Evolutionary conservation across 2,888 invertebrate species (phyloP).

Genomic region (Nemurella pictetii): DNA sequence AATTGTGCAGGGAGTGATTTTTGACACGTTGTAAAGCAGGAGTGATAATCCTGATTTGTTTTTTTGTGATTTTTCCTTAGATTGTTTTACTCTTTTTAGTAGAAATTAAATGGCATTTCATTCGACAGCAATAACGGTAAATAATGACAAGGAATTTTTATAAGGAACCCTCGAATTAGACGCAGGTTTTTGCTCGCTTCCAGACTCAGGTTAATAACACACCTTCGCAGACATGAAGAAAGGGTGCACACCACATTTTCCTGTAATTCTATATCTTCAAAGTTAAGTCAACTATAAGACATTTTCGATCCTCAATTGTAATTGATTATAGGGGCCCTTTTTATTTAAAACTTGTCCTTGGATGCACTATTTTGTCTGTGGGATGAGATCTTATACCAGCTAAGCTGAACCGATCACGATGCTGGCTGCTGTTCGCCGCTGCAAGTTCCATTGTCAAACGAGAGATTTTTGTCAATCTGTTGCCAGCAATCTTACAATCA

Average conservation of each 20-base stretch:
- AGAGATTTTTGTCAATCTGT: not conserved
- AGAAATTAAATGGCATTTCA: not conserved
- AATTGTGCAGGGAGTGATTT: too few relatives aligned
- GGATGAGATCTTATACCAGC: not conserved
- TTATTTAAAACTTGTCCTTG: not conserved
- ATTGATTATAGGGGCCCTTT: not conserved
- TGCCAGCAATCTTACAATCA: not conserved
- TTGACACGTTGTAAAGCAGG: not conserved
- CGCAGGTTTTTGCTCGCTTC: not conserved
- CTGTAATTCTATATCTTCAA: not conserved
- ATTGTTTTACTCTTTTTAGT: not conserved
- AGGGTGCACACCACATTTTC: not conserved
- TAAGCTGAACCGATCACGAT: too few relatives aligned
- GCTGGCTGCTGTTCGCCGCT: not conserved
- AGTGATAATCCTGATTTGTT: not conserved
- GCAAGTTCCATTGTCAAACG: constrained; percentile 3
- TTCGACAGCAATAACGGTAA: not conserved
- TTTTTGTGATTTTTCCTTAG: not conserved
- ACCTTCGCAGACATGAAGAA: not conserved
- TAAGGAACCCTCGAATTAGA: not conserved
- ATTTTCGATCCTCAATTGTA: not conserved
- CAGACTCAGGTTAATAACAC: not conserved
- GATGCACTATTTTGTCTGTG: not conserved
- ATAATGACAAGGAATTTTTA: not conserved
- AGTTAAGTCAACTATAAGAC: not conserved